A percentile compares a stretch with the other conserved stretches of the same genome.
phyloP scores from a whole-genome alignment of 1,140 invertebrate species.

The Polyergus mexicanus region DNA sequence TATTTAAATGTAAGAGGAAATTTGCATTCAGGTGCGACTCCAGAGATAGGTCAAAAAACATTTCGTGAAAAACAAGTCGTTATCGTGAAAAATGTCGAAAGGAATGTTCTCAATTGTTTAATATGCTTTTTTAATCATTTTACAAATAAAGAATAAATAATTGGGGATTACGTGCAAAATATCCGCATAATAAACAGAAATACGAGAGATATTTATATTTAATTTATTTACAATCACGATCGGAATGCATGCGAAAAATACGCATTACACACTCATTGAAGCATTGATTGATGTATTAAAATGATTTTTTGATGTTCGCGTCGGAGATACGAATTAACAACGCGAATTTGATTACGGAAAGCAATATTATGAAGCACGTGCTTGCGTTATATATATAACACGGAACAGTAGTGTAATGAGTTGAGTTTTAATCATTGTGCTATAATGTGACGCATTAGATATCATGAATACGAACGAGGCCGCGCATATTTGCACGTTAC shows the following conservation, averaged over 20 bases:
- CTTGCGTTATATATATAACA: conserved; percentile 15
- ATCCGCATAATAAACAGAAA: conserved; percentile 21
- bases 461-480: background rate
- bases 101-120: background rate
- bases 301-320: conserved; percentile 26
- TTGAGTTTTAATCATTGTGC: conserved; percentile 28
- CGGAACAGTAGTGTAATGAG: background rate
- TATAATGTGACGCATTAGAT: background rate
- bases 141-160: conserved; percentile 21
- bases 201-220: conserved; percentile 13
- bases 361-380: conserved; percentile 4
- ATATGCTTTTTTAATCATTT: conserved; percentile 10
- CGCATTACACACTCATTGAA: conserved; percentile 1
- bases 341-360: conserved; percentile 29
- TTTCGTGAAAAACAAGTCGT: background rate
- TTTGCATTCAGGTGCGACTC: background rate
- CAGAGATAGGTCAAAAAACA: background rate
- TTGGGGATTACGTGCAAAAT: background rate
- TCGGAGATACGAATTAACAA: background rate
- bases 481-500: background rate
- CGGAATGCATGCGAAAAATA: conserved; percentile 31
- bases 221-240: conserved; percentile 9
- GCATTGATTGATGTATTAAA: conserved; percentile 10
- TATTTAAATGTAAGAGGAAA: conserved; percentile 1
- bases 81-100: background rate